A percentile compares a stretch with the other conserved stretches of the same genome.
phyloP scores from a whole-genome alignment of 2,797 vertebrate species.

The Apogon hyalosoma region DNA sequence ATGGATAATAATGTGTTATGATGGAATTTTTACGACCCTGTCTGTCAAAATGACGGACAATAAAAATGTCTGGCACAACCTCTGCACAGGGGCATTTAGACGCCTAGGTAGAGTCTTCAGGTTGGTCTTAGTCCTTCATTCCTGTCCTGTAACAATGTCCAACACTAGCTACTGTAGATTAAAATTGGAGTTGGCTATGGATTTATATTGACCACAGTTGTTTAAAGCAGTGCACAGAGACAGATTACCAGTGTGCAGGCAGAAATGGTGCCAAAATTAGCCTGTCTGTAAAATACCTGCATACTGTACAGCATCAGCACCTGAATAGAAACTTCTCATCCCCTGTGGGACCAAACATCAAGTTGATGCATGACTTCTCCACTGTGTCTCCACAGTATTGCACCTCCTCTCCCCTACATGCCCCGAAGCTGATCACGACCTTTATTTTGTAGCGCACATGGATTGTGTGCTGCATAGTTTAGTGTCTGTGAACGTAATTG shows the following conservation, averaged over 20 bases:
- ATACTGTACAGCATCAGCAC: slow-evolving; percentile 1
- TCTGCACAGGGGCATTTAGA: no score
- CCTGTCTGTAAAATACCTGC: slow-evolving; percentile 21
- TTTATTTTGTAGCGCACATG: slow-evolving; percentile 31
- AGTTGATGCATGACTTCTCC: slow-evolving; percentile 61
- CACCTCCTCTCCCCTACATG: slow-evolving; percentile 28
- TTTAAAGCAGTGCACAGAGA: slow-evolving; percentile 7
- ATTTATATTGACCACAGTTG: slow-evolving; percentile 12
- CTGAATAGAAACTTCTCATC: slow-evolving; percentile 31
- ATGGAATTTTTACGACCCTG: no score
- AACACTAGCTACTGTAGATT: no score
- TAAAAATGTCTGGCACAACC: no score
- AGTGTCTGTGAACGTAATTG: not conserved
- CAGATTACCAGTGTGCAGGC: slow-evolving; percentile 19
- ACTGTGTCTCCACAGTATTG: slow-evolving; percentile 45
- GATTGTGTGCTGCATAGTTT: not conserved
- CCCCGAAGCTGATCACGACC: slow-evolving; percentile 51
- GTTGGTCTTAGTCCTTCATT: no score
- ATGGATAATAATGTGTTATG: no score
- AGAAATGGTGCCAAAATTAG: slow-evolving; percentile 17
- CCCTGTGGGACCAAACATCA: slow-evolving; percentile 60
- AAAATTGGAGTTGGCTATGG: no score
- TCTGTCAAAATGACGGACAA: no score
- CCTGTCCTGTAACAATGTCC: no score
- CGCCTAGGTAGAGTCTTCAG: no score